phyloP scores from a whole-genome alignment of 1,140 invertebrate genomes.

The Archivesica marissinica region DNA sequence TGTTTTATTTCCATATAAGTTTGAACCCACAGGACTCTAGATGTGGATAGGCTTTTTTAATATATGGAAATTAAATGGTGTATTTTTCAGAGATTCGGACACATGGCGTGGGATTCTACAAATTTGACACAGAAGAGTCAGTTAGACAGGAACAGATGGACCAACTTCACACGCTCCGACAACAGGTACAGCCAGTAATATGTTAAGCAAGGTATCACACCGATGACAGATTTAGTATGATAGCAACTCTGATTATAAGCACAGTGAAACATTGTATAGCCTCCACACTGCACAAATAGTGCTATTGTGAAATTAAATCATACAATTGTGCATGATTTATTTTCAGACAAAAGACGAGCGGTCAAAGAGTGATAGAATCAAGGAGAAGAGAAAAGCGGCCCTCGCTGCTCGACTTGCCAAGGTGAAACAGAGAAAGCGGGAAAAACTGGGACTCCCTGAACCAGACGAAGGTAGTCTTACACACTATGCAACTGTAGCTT shows the following conservation, averaged over 20 bases:
- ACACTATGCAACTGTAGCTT: too few relatives aligned
- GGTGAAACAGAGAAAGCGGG: slow-evolving; percentile 90
- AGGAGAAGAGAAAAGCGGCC: slow-evolving; percentile 88
- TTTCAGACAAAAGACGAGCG: slow-evolving; percentile 89
- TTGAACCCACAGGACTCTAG: too few relatives aligned
- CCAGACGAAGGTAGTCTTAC: slow-evolving; percentile 7
- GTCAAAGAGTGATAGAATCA: slow-evolving; percentile 87
- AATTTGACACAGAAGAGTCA: slow-evolving; percentile 93
- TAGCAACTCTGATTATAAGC: too few relatives aligned
- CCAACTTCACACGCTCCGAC: slow-evolving; percentile 88
- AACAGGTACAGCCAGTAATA: slow-evolving; percentile 80
- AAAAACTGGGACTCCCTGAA: slow-evolving; percentile 86
- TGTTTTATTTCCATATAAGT: too few relatives aligned
- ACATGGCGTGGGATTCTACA: slow-evolving; percentile 95
- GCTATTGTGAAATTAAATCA: too few relatives aligned
- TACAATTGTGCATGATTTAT: too few relatives aligned
- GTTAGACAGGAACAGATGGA: slow-evolving; percentile 91
- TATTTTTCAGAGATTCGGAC: slow-evolving; percentile 91
- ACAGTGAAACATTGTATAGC: too few relatives aligned
- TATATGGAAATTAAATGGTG: too few relatives aligned
- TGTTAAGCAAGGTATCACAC: too few relatives aligned
- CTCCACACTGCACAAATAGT: too few relatives aligned
- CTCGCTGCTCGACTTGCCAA: slow-evolving; percentile 91
- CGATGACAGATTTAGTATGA: too few relatives aligned
- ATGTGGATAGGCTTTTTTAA: too few relatives aligned